Evolutionary conservation across 2,797 vertebrate species (phyloP).

Genomic region (Triplophysa yarkandensis): DNA sequence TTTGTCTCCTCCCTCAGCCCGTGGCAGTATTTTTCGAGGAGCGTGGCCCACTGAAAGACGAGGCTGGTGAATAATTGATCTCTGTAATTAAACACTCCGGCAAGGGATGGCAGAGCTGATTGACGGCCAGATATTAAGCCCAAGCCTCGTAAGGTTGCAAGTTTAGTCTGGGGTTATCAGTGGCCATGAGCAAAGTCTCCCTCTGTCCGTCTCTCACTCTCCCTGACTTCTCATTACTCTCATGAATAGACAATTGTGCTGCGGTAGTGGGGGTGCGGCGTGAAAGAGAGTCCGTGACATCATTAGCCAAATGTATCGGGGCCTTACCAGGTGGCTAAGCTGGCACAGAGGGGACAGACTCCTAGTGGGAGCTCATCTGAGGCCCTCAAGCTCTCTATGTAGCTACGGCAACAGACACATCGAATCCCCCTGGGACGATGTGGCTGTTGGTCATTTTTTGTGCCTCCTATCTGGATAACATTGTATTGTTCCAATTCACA

Average conservation of each 20-base stretch:
- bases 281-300: conserved; percentile 80
- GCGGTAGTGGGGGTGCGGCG: conserved; percentile 75
- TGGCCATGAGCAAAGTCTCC: conserved; percentile 66
- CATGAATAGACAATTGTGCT: conserved; percentile 82
- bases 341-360: conserved; percentile 68
- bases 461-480: conserved; percentile 17
- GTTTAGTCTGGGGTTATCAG: conserved; percentile 84
- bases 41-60: conserved; percentile 76
- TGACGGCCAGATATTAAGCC: conserved; percentile 84
- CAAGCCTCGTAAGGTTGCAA: conserved; percentile 80
- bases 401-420: conserved; percentile 35
- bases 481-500: background rate
- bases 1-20: conserved; percentile 65
- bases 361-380: conserved; percentile 67
- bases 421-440: conserved; percentile 6
- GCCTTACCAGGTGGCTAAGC: conserved; percentile 71
- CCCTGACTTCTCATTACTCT: conserved; percentile 79
- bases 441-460: conserved; percentile 19
- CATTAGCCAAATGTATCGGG: conserved; percentile 80
- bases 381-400: conserved; percentile 52
- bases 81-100: conserved; percentile 84
- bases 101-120: conserved; percentile 80
- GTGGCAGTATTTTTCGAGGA: conserved; percentile 67
- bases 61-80: conserved; percentile 84
- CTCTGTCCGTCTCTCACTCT: conserved; percentile 47